Evolutionary conservation across 2,113 vertebrate species (phyloP), one percentile per base, ranked within the genome.

Genomic region (Oryzias celebensis): DNA sequence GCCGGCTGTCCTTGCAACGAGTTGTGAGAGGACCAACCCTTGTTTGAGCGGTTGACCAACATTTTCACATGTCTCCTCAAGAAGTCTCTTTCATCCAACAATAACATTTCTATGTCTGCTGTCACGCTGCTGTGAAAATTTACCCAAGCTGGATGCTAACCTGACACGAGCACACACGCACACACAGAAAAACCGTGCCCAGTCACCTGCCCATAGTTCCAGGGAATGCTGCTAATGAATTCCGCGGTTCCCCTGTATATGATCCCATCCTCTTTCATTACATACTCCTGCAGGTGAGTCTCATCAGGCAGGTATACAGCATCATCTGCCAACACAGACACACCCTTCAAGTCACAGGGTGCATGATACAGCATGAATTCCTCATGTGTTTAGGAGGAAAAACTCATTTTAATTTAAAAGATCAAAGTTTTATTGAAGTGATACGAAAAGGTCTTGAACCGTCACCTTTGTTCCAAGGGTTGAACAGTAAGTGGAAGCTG

Each of bases 401-500:
- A 36, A 36, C 36, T 36, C 36, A 12, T 36, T 36, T 36, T 10
- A 12, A 5, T 28, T 10, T 12, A 0, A 36, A 2, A 36, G 7
- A 7, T 36, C 12, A 10, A 36, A 36, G 8, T 36, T 36, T 36
- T 36, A 36, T 36, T 36, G 8, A 36, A 36, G 10, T 3, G 36
- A 12, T 36, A 10, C 8, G 10, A 36, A 12, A 36, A 36, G 36
- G 8, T 36, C 10, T 10, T 28, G 31, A 1, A 59, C 10, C 41
- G 48, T 77, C 88, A 99, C 96, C 95, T 93, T 89, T 86, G 78
- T 92, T 94, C 96, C 96, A 99, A 0, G 96, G 95, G 65, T 99
- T 99, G 58, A 94, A 99, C 61, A 99, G 94, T 49, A 99, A 73
- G 73, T 94, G 79, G 74, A 98, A 95, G 15, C 84, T 73, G 1